Conservation (phyloP, 2,888 invertebrate genomes). For the Adelphocoris suturalis region DNA sequence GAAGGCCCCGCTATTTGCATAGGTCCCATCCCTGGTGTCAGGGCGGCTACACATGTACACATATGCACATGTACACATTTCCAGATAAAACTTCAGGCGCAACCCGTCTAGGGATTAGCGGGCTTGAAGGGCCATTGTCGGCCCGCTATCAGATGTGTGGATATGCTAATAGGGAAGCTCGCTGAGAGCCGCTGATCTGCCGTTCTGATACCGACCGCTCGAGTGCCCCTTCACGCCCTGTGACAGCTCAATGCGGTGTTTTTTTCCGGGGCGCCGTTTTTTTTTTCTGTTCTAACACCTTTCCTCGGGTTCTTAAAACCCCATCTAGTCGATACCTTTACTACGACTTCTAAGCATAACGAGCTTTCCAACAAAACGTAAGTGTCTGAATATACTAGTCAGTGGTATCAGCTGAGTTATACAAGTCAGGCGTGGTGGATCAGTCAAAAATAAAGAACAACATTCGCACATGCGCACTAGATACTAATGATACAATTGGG, state of each 20-base stretch:
- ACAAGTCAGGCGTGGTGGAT: too few relatives aligned
- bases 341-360: too few relatives aligned
- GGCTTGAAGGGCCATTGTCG: slow-evolving; percentile 39
- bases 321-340: background rate
- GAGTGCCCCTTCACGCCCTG: slow-evolving; percentile 44
- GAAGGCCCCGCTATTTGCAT: slow-evolving; percentile 12
- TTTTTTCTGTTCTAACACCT: slow-evolving; percentile 2
- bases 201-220: slow-evolving; percentile 44
- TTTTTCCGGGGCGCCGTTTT: background rate
- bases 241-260: slow-evolving; percentile 50
- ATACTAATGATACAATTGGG: too few relatives aligned
- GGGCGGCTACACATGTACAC: background rate
- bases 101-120: slow-evolving; percentile 50
- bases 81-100: slow-evolving; percentile 18
- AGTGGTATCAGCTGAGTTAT: too few relatives aligned
- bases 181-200: slow-evolving; percentile 16
- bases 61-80: background rate
- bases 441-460: too few relatives aligned
- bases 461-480: too few relatives aligned
- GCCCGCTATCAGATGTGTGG: slow-evolving; percentile 50
- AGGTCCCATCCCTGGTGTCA: slow-evolving; percentile 6
- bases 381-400: too few relatives aligned
- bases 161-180: slow-evolving; percentile 38
- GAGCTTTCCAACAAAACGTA: too few relatives aligned
- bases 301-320: background rate